A percentile compares a stretch with the other conserved stretches of the same genome.
phyloP scores from a whole-genome alignment of 2,797 vertebrate species.

The Pseudochirops cupreus region DNA sequence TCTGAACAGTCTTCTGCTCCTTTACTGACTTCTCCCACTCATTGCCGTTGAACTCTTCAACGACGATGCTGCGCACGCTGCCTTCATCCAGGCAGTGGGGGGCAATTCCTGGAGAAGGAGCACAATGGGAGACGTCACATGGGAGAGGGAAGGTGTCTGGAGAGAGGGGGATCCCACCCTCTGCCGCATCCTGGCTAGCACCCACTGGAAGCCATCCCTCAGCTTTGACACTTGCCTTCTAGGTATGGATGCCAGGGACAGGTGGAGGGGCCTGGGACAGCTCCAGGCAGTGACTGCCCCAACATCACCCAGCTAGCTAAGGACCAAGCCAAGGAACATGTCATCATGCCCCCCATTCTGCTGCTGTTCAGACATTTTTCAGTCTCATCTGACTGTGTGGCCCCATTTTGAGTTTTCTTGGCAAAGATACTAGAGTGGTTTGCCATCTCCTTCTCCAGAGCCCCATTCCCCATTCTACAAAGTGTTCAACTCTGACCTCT shows the following conservation, averaged over 20 bases:
- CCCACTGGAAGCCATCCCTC: rapidly evolving
- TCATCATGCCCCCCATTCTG: no score
- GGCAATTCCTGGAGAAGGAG: conserved; percentile 89
- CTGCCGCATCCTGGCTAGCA: neutral
- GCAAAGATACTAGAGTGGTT: neutral
- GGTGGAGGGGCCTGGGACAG: neutral
- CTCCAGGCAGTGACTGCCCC: no score
- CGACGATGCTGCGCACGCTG: conserved; percentile 88
- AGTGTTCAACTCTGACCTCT: neutral
- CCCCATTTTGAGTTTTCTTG: neutral
- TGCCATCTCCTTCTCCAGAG: neutral
- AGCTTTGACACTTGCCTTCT: rapidly evolving
- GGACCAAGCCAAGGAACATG: no score
- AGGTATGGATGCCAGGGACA: rapidly evolving
- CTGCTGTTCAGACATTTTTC: neutral
- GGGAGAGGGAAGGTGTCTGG: neutral
- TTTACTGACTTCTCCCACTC: conserved; percentile 95
- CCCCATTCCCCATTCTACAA: neutral
- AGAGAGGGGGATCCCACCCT: neutral
- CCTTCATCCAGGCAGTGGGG: conserved; percentile 96
- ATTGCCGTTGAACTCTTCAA: conserved; percentile 93
- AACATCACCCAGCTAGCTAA: no score
- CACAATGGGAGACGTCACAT: neutral
- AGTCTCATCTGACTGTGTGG: neutral
- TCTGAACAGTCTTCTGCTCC: conserved; percentile 91